Percentiles rank a stretch among this genome's conserved stretches.
Conservation (phyloP, 2,113 vertebrate genomes). For the Ursus arctos region DNA sequence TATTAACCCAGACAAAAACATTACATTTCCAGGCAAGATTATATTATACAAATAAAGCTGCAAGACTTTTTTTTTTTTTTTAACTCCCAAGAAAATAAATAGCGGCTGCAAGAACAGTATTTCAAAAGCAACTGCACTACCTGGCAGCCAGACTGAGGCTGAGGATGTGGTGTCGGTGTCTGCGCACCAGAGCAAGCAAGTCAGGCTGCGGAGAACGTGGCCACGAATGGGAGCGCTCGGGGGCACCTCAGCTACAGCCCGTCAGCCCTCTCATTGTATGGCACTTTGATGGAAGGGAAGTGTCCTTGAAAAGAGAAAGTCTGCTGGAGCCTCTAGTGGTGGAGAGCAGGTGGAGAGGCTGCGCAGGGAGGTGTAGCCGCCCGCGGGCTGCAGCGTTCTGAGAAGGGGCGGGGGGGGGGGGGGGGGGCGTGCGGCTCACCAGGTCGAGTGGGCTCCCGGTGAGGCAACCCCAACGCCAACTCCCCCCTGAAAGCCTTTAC, state of each 20-base stretch:
- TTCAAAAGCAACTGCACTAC: conserved; percentile 45
- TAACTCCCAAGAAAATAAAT: conserved; percentile 52
- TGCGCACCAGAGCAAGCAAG: neutral
- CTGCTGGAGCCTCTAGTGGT: neutral
- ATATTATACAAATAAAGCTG: conserved; percentile 4
- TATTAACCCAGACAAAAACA: conserved; percentile 61
- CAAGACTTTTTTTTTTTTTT: conserved; percentile 6
- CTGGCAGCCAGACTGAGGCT: neutral
- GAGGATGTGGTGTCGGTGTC: neutral
- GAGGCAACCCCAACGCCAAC: neutral
- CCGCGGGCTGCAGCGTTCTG: neutral
- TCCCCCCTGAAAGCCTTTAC: neutral
- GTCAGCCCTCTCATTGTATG: neutral
- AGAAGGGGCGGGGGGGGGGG: neutral
- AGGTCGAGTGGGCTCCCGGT: accelerated
- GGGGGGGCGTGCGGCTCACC: neutral
- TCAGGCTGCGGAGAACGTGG: neutral
- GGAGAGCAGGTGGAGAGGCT: neutral
- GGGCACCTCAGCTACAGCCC: neutral
- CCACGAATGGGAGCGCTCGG: neutral
- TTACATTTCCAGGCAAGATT: conserved; percentile 61
- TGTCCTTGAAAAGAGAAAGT: neutral
- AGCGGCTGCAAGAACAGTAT: conserved; percentile 42
- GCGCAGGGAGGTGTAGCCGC: neutral
- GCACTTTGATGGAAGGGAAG: neutral